Evolutionary conservation across 2,888 invertebrate species (phyloP), one percentile per base, ranked within the genome.

Genomic region (Cheilosia impressa): DNA sequence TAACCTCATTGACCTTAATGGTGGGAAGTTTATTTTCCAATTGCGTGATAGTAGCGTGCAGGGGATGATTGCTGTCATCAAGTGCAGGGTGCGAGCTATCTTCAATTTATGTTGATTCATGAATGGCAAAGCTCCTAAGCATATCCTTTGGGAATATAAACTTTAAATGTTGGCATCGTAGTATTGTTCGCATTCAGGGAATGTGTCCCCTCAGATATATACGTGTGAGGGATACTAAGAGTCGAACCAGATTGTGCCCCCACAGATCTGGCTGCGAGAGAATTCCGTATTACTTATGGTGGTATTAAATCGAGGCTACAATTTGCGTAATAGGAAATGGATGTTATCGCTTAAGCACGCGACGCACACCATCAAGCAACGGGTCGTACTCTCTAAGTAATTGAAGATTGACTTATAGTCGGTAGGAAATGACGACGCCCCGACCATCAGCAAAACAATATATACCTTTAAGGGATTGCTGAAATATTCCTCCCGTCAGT

Each of bases 1-100:
- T 63, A 38, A 78, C 50, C 78, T 50, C 50, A 24, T 78, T 71
- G 78, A 78, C 78, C 78, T 71, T 47, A 53, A 77, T 62, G 15
- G 47, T 53, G 53, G 24, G 22, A n/a, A 19, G n/a, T 58, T 13
- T 17, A 13, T 22, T 47, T 43, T 57, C 22, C n/a, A n/a, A n/a
- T 13, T 10, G 15, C 7, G 34, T 34, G 17, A 34, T 38, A 45
- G 13, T 27, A 43, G 10, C 24, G 10, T 9, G 27, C 41, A 1
- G 31, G 43, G 52, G 19, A 38, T 38, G 38, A 2, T 13, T 22
- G 45, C 13, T 4, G 15, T 22, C 24, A n/a, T 68, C 31, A 55
- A 24, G n/a, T 55, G 52, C 53, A 45, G 43, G 13, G 24, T 47
- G 47, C 19, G 38, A 10, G 68, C 22, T 24, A 77, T 68, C 34